phyloP scores from a whole-genome alignment of 2,797 vertebrate species.

The Anisognathus igniventris region DNA sequence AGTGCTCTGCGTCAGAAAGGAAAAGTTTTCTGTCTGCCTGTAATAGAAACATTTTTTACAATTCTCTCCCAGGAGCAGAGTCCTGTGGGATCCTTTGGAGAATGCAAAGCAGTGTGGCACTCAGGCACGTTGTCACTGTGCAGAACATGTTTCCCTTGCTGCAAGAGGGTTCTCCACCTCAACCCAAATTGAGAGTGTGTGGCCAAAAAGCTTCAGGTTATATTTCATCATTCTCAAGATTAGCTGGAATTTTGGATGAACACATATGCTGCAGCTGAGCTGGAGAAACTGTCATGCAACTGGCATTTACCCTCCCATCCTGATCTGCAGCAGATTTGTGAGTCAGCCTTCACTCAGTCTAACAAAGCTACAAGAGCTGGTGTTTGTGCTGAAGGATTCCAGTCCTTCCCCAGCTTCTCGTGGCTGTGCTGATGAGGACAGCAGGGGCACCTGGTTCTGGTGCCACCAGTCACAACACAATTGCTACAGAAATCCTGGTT shows the following conservation, averaged over 20 bases:
- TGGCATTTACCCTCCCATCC: background rate
- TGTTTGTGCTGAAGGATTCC: background rate
- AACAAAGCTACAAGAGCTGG: background rate
- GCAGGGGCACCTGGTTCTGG: background rate
- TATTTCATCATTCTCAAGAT: background rate
- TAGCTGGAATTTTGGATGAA: background rate
- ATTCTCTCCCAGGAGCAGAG: background rate
- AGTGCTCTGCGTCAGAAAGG: background rate
- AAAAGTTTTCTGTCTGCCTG: background rate
- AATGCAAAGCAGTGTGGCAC: background rate
- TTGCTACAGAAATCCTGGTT: background rate
- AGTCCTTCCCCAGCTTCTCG: background rate
- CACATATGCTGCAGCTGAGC: rapidly evolving
- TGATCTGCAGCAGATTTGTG: background rate
- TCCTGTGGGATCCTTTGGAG: background rate
- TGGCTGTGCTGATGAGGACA: background rate
- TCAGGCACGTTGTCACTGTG: background rate
- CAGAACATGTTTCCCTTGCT: background rate
- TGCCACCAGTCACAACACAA: rapidly evolving
- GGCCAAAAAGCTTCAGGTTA: background rate
- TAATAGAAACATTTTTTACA: background rate
- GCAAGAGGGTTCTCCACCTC: background rate
- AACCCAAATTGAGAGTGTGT: background rate
- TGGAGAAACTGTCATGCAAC: background rate
- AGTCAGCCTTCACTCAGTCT: background rate